Evolutionary conservation across 2,797 vertebrate species (phyloP).

Genomic region (Choloepus didactylus): DNA sequence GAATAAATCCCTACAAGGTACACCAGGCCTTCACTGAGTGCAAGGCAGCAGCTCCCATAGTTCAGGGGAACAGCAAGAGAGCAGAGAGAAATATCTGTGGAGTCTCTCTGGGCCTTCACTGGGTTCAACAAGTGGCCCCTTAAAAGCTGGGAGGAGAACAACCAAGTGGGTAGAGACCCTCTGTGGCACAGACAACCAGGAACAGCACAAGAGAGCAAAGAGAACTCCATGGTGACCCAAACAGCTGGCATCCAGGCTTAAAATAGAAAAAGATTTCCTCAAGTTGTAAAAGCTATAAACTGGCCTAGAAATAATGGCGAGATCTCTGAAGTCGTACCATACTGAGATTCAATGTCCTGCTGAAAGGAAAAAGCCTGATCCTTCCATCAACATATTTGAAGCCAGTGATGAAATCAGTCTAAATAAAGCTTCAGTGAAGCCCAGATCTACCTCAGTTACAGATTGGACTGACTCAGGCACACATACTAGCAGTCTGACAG

Average conservation of each 20-base stretch:
- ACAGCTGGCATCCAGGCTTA: neutral
- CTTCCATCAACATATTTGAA: neutral
- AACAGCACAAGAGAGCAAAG: neutral
- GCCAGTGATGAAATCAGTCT: neutral
- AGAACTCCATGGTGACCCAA: neutral
- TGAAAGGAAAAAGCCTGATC: neutral
- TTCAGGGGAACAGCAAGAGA: neutral
- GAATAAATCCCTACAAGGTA: neutral
- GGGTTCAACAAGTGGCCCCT: neutral
- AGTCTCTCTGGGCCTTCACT: neutral
- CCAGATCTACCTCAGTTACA: neutral
- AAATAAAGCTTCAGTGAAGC: neutral
- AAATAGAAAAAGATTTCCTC: neutral
- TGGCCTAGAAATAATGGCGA: neutral
- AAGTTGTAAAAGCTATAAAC: neutral
- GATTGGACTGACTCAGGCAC: neutral
- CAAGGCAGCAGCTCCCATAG: neutral
- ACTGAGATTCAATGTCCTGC: neutral
- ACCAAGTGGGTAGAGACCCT: neutral
- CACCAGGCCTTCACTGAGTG: neutral
- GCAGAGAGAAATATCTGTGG: neutral
- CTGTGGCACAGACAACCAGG: neutral
- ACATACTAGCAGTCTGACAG: neutral
- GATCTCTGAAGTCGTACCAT: neutral
- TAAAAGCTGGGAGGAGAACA: neutral